These are phyloP conservation scores for Temnothorax nylanderi DNA, from an alignment of 1,140 invertebrate genomes.

Conservation along the genomic window DNA sequence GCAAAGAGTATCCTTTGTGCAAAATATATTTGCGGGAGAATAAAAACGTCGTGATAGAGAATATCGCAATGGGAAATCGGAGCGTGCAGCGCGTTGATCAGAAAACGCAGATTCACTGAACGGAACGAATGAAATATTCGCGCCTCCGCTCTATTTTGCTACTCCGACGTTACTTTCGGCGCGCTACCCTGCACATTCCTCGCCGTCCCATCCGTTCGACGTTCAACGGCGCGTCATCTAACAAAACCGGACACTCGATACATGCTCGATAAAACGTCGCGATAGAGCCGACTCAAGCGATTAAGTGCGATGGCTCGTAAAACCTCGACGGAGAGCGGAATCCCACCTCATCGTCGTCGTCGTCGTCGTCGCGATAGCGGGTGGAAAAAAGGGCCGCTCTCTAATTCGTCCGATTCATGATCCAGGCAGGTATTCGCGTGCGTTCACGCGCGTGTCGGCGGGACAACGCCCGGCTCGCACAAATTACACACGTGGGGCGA, in stretches of 20 bases:
- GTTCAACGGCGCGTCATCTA: constrained; percentile 15
- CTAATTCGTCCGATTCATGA: neutral
- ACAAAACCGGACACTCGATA: constrained; percentile 55
- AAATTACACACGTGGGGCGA: constrained; percentile 26
- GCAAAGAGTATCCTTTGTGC: neutral
- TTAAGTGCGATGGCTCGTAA: constrained; percentile 38
- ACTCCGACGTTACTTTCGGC: neutral
- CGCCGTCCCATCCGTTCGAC: neutral
- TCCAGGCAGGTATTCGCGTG: neutral
- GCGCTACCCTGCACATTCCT: constrained; percentile 12
- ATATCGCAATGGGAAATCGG: neutral
- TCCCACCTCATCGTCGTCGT: neutral
- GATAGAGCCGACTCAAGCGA: constrained; percentile 41
- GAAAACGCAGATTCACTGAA: neutral
- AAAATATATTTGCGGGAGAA: constrained; percentile 23
- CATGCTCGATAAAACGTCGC: constrained; percentile 44
- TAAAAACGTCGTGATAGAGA: neutral
- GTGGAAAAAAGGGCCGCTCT: neutral
- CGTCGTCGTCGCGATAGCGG: neutral
- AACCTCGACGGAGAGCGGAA: neutral
- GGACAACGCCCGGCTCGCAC: neutral
- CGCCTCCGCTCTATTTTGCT: neutral
- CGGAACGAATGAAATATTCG: neutral
- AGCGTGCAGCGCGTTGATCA: neutral
- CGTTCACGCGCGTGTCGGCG: neutral